These are phyloP conservation scores for Emydocephalus ijimae DNA, from an alignment of 2,113 vertebrate genomes.

Conservation along the genomic window DNA sequence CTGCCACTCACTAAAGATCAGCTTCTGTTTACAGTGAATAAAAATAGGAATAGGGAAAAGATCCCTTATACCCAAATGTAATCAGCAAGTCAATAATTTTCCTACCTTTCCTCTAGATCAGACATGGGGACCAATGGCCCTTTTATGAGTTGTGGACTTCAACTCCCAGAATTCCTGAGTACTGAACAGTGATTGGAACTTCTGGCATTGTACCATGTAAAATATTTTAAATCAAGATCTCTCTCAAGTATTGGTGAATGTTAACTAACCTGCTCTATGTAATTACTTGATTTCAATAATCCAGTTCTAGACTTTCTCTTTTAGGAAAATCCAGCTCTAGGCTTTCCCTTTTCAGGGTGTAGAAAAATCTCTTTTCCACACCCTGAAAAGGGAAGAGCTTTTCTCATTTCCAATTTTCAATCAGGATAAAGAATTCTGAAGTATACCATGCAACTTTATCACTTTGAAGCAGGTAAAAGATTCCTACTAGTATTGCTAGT, in stretches of 20 bases:
- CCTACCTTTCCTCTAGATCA: neutral
- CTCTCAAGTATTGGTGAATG: neutral
- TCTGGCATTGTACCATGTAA: neutral
- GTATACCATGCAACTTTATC: neutral
- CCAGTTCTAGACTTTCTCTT: neutral
- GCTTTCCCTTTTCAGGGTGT: neutral
- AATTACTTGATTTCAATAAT: neutral
- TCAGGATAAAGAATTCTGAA: neutral
- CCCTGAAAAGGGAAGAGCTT: neutral
- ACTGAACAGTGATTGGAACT: neutral
- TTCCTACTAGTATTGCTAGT: neutral
- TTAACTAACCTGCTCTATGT: neutral
- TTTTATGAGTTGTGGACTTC: neutral
- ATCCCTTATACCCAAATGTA: neutral
- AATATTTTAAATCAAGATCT: neutral
- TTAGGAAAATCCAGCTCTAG: neutral
- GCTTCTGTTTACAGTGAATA: neutral
- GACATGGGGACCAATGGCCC: neutral
- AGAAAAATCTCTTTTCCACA: neutral
- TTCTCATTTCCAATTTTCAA: neutral
- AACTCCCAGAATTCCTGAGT: neutral
- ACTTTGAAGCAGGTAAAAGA: neutral
- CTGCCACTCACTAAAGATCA: neutral
- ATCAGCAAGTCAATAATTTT: neutral
- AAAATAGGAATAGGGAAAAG: neutral